Evolutionary conservation across 2,113 vertebrate species (phyloP), one percentile per base, ranked within the genome.

Genomic region (Melanotaenia duboulayi): DNA sequence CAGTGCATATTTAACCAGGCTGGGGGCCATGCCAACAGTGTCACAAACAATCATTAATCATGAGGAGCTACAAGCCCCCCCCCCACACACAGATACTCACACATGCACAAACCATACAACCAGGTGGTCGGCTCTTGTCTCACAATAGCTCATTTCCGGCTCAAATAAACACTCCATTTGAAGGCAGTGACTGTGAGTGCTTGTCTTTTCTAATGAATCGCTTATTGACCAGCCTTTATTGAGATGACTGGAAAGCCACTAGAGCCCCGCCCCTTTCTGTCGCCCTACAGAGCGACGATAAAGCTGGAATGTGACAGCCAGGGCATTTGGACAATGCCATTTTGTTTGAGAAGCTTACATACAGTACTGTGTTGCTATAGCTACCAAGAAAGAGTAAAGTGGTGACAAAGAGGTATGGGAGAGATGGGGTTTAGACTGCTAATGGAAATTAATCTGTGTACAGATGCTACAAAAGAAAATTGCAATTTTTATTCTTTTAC

Each of bases 311-410:
- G 74, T 71, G 86, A 84, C 82, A 62, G 85, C 64, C 70, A 12
- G 11, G 69, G 61, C 52, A 40, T 61, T 89, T 32, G 50, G 87
- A 92, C 91, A 87, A 91, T 70, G 60, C 60, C 17, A 55, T 83
- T 77, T 88, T 55, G 52, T 78, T 87, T 82, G 81, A 88, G 78
- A 65, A 88, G 84, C 84, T 89, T 87, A 89, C 80, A 71, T 90
- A 68, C 72, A 84, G 84, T 84, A 71, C 76, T 72, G 84, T 77
- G 88, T 93, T 92, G 81, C 90, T 88, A 91, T 93, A 84, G 91
- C 70, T 80, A 94, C 90, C 4, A 28, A 81, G 86, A 86, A 80
- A 87, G 57, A 79, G 82, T 48, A 60, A 65, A 50, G 35, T 44
- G 56, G 48, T 58, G 80, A 69, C 64, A 60, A 63, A 66, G 76